Conservation (phyloP, 2,113 vertebrate species). For the Fregata magnificens region DNA sequence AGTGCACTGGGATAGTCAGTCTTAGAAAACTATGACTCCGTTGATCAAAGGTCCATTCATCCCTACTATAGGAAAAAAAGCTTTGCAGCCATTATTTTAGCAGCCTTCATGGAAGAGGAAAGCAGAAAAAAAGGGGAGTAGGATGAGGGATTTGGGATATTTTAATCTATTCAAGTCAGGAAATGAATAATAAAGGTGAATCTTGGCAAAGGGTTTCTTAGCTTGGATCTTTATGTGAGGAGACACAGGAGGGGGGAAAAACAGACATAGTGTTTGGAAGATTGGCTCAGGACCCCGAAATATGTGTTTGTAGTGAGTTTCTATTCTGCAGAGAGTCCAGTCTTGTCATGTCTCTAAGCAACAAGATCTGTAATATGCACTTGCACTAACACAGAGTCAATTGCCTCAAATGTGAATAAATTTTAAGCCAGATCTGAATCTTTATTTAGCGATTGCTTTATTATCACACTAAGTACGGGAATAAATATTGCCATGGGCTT, state of each 20-base stretch:
- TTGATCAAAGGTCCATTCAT: neutral
- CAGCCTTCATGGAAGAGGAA: neutral
- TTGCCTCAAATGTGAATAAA: neutral
- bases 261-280: neutral
- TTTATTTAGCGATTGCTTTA: neutral
- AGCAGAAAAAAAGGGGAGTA: neutral
- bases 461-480: neutral
- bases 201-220: neutral
- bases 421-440: neutral
- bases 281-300: neutral
- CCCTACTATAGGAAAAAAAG: neutral
- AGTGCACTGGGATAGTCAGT: neutral
- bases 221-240: neutral
- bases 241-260: neutral
- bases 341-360: slow-evolving; percentile 26
- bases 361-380: slow-evolving; percentile 8
- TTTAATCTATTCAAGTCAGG: neutral
- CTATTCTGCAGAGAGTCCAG: neutral
- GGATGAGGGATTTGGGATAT: neutral
- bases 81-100: neutral
- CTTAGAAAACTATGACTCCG: neutral
- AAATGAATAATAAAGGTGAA: neutral
- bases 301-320: neutral
- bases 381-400: neutral
- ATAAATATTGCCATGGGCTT: neutral